A percentile compares a stretch with the other conserved stretches of the same genome.
Evolutionary conservation across 2,888 invertebrate genomes (phyloP).

Genomic region (Frankliniella intonsa): DNA sequence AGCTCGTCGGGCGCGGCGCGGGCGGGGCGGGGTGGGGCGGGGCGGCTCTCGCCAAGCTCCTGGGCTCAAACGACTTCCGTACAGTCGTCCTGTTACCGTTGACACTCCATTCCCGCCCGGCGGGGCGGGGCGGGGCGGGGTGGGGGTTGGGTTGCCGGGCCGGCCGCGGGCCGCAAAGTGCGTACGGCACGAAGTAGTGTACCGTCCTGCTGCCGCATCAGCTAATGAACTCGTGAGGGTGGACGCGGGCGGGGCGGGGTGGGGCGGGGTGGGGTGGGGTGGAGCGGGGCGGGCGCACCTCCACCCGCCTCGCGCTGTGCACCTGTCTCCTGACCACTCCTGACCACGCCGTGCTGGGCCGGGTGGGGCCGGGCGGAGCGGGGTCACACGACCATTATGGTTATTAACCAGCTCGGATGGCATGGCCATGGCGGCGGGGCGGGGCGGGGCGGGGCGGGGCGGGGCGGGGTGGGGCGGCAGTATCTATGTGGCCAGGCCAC

Average conservation of each 20-base stretch:
- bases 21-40: background rate
- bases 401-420: conserved; percentile 5
- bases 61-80: too few relatives aligned
- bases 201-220: background rate
- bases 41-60: background rate
- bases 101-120: too few relatives aligned
- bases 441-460: background rate
- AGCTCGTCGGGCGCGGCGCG: background rate
- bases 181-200: too few relatives aligned
- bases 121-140: too few relatives aligned
- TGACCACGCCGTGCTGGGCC: background rate
- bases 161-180: too few relatives aligned
- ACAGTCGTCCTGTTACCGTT: too few relatives aligned
- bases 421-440: background rate
- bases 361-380: background rate
- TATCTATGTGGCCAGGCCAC: background rate
- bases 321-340: background rate
- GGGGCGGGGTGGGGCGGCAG: background rate
- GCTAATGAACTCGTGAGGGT: background rate
- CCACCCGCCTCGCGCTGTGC: background rate
- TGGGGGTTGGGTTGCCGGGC: too few relatives aligned
- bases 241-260: too few relatives aligned
- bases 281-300: too few relatives aligned
- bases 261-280: too few relatives aligned
- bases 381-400: background rate